Evolutionary conservation across 1,140 invertebrate species (phyloP).

Genomic region (Ips typographus): DNA sequence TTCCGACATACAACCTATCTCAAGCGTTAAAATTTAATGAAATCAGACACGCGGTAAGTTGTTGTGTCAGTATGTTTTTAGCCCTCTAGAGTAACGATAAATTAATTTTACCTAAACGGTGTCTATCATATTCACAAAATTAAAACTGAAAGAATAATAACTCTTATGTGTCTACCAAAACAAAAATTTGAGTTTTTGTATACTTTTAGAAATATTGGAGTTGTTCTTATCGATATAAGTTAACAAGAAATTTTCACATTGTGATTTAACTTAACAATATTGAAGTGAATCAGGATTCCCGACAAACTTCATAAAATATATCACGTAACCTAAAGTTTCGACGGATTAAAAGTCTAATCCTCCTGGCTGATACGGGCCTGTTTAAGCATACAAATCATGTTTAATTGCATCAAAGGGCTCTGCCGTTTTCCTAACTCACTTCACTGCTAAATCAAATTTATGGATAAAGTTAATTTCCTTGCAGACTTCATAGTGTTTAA

Average conservation of each 20-base stretch:
- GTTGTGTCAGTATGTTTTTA: slow-evolving; percentile 30
- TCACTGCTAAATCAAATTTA: slow-evolving; percentile 54
- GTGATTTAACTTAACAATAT: too few species aligned
- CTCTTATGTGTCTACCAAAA: too few species aligned
- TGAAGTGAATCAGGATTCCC: too few species aligned
- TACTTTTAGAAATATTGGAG: too few species aligned
- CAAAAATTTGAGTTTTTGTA: too few species aligned
- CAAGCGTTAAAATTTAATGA: slow-evolving; percentile 24
- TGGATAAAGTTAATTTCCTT: slow-evolving; percentile 54
- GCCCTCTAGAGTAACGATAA: slow-evolving; percentile 6
- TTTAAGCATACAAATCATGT: slow-evolving; percentile 51
- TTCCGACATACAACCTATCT: slow-evolving; percentile 26
- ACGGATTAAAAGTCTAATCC: slow-evolving; percentile 4
- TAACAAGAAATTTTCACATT: too few species aligned
- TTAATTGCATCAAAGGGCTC: slow-evolving; percentile 53
- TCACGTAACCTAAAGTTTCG: too few species aligned
- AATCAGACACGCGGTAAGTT: slow-evolving; percentile 28
- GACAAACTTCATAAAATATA: too few species aligned
- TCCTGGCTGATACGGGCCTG: slow-evolving; percentile 22
- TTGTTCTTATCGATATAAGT: too few species aligned
- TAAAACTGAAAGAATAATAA: not conserved
- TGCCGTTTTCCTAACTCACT: slow-evolving; percentile 47
- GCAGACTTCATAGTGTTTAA: slow-evolving; percentile 52
- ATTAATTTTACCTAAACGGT: slow-evolving; percentile 24
- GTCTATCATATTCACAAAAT: slow-evolving; percentile 1